These are phyloP conservation scores for Mandrillus leucophaeus DNA, from an alignment of 2,113 vertebrate species.

Conservation along the genomic window DNA sequence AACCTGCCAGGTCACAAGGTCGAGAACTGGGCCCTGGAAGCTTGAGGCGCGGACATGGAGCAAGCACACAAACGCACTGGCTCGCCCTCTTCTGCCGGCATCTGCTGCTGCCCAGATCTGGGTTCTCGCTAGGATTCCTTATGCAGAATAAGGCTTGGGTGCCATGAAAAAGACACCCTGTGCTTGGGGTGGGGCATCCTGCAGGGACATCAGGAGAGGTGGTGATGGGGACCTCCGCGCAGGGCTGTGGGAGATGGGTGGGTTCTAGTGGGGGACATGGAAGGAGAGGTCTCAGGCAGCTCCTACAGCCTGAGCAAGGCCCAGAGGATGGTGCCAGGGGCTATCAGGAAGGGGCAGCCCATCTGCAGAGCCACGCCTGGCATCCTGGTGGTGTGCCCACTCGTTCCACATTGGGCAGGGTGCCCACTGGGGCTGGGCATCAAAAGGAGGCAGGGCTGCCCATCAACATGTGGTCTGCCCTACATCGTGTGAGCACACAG, in stretches of 20 bases:
- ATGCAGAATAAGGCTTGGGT: neutral
- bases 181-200: neutral
- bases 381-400: neutral
- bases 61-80: fast-evolving
- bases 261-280: neutral
- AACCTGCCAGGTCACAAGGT: neutral
- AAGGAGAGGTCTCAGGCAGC: neutral
- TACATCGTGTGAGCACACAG: neutral
- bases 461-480: too few species aligned
- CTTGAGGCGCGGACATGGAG: neutral
- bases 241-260: neutral
- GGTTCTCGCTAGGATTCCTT: neutral
- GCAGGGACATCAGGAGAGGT: neutral
- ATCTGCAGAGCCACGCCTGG: fast-evolving
- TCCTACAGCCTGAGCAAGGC: neutral
- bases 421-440: neutral
- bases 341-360: neutral
- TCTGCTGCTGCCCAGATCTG: neutral
- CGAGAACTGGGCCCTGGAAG: too few species aligned
- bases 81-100: fast-evolving
- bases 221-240: fast-evolving
- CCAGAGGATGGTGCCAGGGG: neutral
- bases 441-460: neutral
- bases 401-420: neutral
- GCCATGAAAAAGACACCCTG: neutral